phyloP scores from a whole-genome alignment of 2,113 vertebrate genomes.

The Columba janthina region DNA sequence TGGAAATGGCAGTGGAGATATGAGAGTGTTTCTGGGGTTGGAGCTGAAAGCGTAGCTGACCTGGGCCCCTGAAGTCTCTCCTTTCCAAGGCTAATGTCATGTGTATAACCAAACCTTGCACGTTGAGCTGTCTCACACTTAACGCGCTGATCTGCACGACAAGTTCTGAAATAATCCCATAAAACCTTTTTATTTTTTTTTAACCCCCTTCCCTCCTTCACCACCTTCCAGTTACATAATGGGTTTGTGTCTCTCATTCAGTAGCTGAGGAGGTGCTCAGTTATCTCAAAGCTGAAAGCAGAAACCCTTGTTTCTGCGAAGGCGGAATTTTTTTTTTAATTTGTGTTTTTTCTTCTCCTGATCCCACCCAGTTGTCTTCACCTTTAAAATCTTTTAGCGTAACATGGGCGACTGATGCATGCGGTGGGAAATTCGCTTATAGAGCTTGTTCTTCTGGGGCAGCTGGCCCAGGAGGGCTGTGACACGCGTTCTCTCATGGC shows the following conservation, averaged over 20 bases:
- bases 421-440: not conserved
- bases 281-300: slow-evolving; percentile 4
- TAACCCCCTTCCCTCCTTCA: slow-evolving; percentile 27
- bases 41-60: slow-evolving; percentile 65
- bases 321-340: not conserved
- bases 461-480: not conserved
- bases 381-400: accelerated
- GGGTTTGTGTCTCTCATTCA: not conserved
- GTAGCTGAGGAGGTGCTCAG: not conserved
- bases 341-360: not conserved
- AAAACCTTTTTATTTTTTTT: slow-evolving; percentile 61
- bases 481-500: not conserved
- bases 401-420: not conserved
- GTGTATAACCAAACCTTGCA: slow-evolving; percentile 78
- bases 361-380: slow-evolving; percentile 22
- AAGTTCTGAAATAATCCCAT: slow-evolving; percentile 65
- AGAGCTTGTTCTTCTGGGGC: not conserved
- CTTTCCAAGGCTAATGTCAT: slow-evolving; percentile 75
- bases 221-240: not conserved
- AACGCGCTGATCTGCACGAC: slow-evolving; percentile 76
- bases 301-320: slow-evolving; percentile 28
- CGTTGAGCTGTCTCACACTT: slow-evolving; percentile 79
- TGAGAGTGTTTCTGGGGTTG: slow-evolving; percentile 18
- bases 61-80: slow-evolving; percentile 80
- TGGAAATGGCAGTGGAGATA: not conserved